Base-by-base conservation (phyloP, 2,113 vertebrate species). In the Tyrannus savana region DNA sequence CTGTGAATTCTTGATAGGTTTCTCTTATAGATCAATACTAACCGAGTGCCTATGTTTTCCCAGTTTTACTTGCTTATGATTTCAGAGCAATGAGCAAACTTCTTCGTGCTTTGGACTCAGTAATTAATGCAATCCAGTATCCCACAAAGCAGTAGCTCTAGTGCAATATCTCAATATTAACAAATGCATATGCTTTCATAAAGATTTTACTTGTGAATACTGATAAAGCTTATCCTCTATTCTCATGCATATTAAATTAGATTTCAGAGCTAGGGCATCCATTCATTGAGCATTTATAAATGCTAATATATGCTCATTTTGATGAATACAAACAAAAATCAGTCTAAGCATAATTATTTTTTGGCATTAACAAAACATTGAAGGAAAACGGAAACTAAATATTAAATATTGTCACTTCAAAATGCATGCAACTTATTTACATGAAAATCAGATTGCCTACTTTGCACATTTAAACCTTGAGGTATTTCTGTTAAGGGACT, bases 281-380 rank as follows among this genome's bases (percentile, higher is more conserved):
- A 91, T 89, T 96, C 92, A 95, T 81, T 82, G 79, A 91, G 53
- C 68, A 96, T 95, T 96, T 96, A 96, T 94, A 72, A 95, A 96
- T 96, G 95, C 90, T 96, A 94, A 97, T 94, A 91, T 95, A 94
- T 97, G 95, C 95, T 94, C 74, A 87, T 89, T 96, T 89, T 91
- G 96, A 96, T 94, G 91, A 94, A 93, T 87, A 93, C 90, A 97
- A 97, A 95, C 94, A 95, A 95, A 89, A 94, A 88, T 77, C 96
- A 84, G 82, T 44, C 71, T 96, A 91, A 96, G 93, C 79, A 90
- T 82, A 94, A 93, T 95, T 87, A 90, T 87, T 95, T 87, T 91
- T 92, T 95, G 92, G 75, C 62, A 60, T 71, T 96, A 73, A 75
- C 87, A 94, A 93, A 96, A 94, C 75, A 92, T 31, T 83, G 89